phyloP scores from a whole-genome alignment of 2,113 vertebrate species.

The Tragulus kanchil region DNA sequence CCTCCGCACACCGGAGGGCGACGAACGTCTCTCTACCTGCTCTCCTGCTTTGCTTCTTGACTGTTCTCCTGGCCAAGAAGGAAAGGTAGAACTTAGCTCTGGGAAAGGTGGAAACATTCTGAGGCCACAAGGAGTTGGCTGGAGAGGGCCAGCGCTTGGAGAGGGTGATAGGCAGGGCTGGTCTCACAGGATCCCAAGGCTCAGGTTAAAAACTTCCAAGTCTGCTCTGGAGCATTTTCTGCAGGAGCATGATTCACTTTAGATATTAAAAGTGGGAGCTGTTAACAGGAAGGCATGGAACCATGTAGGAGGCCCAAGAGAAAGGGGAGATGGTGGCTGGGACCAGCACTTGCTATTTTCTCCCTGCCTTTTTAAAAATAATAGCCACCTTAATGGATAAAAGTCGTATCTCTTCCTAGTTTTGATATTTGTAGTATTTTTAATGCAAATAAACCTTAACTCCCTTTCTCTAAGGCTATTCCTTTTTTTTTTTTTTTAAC shows the following conservation, averaged over 20 bases:
- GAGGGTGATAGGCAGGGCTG: no score
- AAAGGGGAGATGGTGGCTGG: neutral
- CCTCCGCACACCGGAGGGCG: neutral
- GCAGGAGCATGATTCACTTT: neutral
- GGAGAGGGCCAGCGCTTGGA: neutral
- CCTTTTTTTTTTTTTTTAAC: neutral
- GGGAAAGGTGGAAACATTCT: neutral
- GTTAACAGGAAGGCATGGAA: neutral
- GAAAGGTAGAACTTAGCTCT: neutral
- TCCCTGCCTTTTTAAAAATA: neutral
- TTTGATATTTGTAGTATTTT: constrained; percentile 30
- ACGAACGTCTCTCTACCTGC: neutral
- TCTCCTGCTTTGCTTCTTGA: neutral
- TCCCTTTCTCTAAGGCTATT: neutral
- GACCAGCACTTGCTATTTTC: neutral
- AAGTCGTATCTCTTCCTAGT: neutral
- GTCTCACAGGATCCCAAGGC: neutral
- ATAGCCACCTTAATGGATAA: neutral
- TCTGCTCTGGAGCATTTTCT: neutral
- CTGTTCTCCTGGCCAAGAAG: neutral
- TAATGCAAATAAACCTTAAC: neutral
- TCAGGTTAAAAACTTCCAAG: neutral
- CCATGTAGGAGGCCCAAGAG: neutral
- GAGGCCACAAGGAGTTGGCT: neutral
- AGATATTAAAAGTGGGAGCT: neutral